Percentiles rank a stretch among this genome's conserved stretches.
Evolutionary conservation across 2,797 vertebrate genomes (phyloP).

Genomic region (Synaphobranchus kaupii): DNA sequence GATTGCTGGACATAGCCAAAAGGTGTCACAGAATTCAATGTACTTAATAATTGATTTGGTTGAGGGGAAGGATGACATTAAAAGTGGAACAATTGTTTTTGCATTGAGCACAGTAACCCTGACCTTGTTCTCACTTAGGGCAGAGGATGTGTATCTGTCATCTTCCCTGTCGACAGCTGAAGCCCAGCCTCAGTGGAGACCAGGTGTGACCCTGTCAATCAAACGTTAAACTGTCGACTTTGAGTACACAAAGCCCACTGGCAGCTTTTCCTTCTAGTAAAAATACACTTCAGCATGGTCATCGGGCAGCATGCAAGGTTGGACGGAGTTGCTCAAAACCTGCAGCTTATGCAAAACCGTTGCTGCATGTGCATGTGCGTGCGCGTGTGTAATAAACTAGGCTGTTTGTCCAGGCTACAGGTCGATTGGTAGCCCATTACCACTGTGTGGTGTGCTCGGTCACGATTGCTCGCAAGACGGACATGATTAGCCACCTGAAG

Average conservation of each 20-base stretch:
- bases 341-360: neutral
- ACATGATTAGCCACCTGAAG: conserved; percentile 93
- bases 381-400: neutral
- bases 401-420: conserved; percentile 65
- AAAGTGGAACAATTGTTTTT: neutral
- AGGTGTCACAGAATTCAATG: neutral
- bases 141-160: conserved; percentile 97
- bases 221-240: neutral
- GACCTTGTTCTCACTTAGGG: conserved; percentile 68
- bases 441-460: conserved; percentile 95
- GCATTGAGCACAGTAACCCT: neutral
- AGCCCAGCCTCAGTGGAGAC: conserved; percentile 77
- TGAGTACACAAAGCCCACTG: neutral
- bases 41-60: neutral
- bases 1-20: neutral
- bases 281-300: neutral
- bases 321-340: neutral
- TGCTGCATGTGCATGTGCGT: neutral
- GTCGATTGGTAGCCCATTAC: conserved; percentile 87
- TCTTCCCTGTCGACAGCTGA: conserved; percentile 84
- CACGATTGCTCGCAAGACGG: conserved; percentile 87
- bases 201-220: conserved; percentile 67
- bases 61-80: neutral
- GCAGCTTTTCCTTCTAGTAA: neutral
- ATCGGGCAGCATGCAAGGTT: neutral